Base-by-base conservation (phyloP, 2,113 vertebrate genomes). In the Aramus guarauna region DNA sequence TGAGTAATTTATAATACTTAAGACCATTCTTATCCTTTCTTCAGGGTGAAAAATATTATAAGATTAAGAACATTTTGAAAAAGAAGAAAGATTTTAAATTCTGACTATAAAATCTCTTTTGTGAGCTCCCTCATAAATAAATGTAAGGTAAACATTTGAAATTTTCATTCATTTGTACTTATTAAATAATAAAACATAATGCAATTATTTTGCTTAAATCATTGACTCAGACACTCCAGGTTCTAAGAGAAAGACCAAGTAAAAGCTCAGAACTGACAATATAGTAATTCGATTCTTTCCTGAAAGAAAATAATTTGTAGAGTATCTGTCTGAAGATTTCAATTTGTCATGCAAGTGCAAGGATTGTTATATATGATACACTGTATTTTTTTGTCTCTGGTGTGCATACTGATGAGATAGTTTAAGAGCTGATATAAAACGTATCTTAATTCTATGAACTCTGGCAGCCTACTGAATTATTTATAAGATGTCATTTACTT, bases 381-480 rank as follows among this genome's bases (percentile, higher is more conserved):
- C 30, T 30, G 21, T 55, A 3, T 41, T 71, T 71, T 32, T 30
- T 29, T 92, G 60, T 68, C 80, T 64, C 60, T 53, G 53, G 30
- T 94, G 43, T 69, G 76, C 77, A 74, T 52, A 55, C 41, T 55
- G 55, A 88, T 0, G 5, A 91, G 79, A 63, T 6, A 39, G 68
- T 88, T 96, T 91, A 77, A 39, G 83, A 88, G 62, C 15, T 21
- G 6, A 68, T 88, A 88, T 22, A 92, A 95, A 93, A 80, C 4
- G n/a, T 69, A 59, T 82, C 88, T 94, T 90, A 96, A 95, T 94
- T 91, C 78, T 84, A 63, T 76, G 85, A 78, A 77, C 72, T 68
- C 74, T 89, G 80, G 43, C 85, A 94, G 85, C 30, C 67, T 87
- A 39, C 34, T 92, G 87, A 94, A 96, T 94, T 95, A 96, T 96